phyloP scores from a whole-genome alignment of 92 coral and sea anemone species.

The Metridium senile region DNA sequence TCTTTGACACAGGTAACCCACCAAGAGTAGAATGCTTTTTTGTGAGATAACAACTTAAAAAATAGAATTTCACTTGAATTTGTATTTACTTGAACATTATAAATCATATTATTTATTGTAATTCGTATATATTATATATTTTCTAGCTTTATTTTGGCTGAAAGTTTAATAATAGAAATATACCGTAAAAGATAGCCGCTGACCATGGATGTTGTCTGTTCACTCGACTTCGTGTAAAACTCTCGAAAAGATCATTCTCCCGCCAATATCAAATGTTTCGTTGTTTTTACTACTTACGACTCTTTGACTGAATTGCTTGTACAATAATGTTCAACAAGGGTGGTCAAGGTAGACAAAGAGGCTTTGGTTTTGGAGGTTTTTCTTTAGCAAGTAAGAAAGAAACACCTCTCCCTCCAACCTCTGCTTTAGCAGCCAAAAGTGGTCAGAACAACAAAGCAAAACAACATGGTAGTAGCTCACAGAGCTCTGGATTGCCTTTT shows the following conservation, averaged over 20 bases:
- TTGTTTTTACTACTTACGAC: not conserved
- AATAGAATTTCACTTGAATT: too few species aligned
- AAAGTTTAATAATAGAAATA: too few species aligned
- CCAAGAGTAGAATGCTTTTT: too few species aligned
- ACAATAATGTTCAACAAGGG: conserved; percentile 81
- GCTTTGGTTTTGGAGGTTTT: conserved; percentile 98
- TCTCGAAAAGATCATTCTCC: too few species aligned
- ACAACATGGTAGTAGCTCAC: not conserved
- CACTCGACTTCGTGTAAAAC: not conserved
- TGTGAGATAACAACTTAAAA: too few species aligned
- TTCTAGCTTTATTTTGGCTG: too few species aligned
- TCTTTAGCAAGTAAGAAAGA: conserved; percentile 83
- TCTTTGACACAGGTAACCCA: too few species aligned
- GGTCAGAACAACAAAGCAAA: not conserved
- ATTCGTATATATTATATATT: too few species aligned
- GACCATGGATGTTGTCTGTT: not conserved
- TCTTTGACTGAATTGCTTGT: not conserved
- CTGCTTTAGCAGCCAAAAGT: not conserved
- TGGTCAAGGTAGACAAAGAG: conserved; percentile 84
- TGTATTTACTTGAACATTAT: too few species aligned
- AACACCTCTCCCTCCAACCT: conserved; percentile 25
- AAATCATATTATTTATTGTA: too few species aligned
- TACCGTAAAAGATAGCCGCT: not conserved
- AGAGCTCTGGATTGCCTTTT: conserved; percentile 12
- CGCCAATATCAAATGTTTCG: not conserved